Base-by-base conservation (phyloP, 2,888 invertebrate species). In the Serripes groenlandicus region DNA sequence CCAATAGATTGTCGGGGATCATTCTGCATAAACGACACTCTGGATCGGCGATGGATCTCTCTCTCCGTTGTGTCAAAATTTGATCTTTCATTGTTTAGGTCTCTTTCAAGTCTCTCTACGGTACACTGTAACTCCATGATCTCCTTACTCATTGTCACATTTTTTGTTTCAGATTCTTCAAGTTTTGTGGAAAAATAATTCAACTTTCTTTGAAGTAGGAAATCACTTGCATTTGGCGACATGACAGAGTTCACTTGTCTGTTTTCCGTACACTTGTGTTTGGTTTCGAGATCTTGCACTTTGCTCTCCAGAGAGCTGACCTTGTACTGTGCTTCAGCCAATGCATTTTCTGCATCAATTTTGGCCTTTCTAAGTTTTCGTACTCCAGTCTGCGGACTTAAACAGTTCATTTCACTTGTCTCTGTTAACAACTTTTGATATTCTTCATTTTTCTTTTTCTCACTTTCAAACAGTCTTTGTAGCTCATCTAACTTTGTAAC, bases 361-460 rank as follows among this genome's bases (percentile, higher is more conserved):
- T 91, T 91, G 30, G 88, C 88, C 70, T 88, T 90, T 52, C 90
- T 77, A 21, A 90, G 54, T 54, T 81, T 84, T 7, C 89, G 35
- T 15, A 83, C 82, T 26, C 85, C 78, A 54, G 77, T 84, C 32
- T 82, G 78, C 0, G 87, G 88, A 80, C 86, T 86, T 3, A 85
- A 78, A 72, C 81, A 69, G 42, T 88, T 82, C 15, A 75, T 78
- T 54, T 78, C 80, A 49, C 35, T 64, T 32, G 64, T 64, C 30
- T 64, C 64, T 62, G 85, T 74, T 28, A 88, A 54, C 28, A 87
- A 60, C 32, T 82, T 71, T 62, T 87, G 70, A 34, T 89, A 81
- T 28, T 87, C 80, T 30, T 81, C 75, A 75, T 77, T 86, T 68
- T 80, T 83, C 58, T 32, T 26, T 42, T 80, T 83, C 60, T 86